Percentiles rank a stretch among this genome's conserved stretches.
phyloP scores from a whole-genome alignment of 2,113 vertebrate genomes.

The Phalacrocorax pelagicus region DNA sequence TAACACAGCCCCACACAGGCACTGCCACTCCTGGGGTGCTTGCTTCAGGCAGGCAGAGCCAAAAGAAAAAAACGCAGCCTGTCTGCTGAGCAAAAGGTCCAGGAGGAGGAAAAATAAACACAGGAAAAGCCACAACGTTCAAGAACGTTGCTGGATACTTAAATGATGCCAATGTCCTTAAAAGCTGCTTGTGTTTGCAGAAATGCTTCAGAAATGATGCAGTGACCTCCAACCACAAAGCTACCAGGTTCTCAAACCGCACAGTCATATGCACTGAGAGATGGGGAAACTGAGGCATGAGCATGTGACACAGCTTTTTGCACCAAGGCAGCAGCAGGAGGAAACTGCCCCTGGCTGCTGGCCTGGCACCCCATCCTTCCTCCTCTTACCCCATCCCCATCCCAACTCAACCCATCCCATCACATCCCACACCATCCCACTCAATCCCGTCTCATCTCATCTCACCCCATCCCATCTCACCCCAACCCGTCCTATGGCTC shows the following conservation, averaged over 20 bases:
- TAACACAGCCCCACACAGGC: not conserved
- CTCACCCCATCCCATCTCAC: not conserved
- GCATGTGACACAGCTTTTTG: not conserved
- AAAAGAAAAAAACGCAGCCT: not conserved
- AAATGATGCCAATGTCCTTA: not conserved
- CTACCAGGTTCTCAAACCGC: not conserved
- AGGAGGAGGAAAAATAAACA: slow-evolving; percentile 27
- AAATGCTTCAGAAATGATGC: not conserved
- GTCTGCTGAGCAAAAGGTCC: not conserved
- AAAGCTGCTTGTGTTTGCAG: not conserved
- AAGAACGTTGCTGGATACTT: not conserved
- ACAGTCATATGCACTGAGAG: not conserved
- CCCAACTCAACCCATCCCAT: not conserved
- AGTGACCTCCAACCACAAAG: not conserved
- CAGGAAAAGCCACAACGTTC: not conserved
- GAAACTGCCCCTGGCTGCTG: not conserved
- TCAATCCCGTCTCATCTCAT: too few relatives aligned
- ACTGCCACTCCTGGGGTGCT: not conserved
- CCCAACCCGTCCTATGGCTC: not conserved
- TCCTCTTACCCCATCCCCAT: not conserved
- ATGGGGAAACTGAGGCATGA: not conserved
- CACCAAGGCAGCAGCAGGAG: not conserved
- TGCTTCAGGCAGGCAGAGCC: not conserved
- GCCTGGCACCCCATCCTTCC: not conserved
- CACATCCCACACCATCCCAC: not conserved